Evolutionary conservation across 2,888 invertebrate genomes (phyloP).

Genomic region (Hirtodrosophila trivittata): DNA sequence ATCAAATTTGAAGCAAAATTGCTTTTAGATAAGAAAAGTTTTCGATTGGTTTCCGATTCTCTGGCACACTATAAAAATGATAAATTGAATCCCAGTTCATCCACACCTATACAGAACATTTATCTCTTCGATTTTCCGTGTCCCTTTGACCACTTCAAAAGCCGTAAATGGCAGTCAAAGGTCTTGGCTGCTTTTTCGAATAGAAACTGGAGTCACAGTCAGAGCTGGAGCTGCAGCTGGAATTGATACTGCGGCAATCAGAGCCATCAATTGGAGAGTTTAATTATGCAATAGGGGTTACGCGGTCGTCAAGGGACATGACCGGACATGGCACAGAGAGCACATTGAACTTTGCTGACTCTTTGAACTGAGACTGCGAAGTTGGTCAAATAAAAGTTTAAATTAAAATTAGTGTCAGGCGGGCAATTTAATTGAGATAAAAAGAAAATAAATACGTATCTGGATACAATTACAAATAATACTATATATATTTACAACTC

Average conservation of each 20-base stretch:
- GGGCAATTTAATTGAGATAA: slow-evolving; percentile 24
- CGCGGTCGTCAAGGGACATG: slow-evolving; percentile 48
- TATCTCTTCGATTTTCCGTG: too few relatives aligned
- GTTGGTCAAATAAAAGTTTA: slow-evolving; percentile 33
- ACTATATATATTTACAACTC: not conserved
- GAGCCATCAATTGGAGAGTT: slow-evolving; percentile 30
- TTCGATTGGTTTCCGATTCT: too few relatives aligned
- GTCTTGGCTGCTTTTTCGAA: slow-evolving; percentile 14
- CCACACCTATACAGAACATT: too few relatives aligned
- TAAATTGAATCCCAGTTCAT: too few relatives aligned
- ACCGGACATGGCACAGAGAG: slow-evolving; percentile 19
- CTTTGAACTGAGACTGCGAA: slow-evolving; percentile 7
- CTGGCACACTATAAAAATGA: too few relatives aligned
- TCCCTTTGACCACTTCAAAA: too few relatives aligned
- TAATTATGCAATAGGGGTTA: slow-evolving; percentile 66
- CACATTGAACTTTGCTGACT: slow-evolving; percentile 65
- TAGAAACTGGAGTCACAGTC: slow-evolving; percentile 6
- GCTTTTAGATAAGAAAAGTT: too few relatives aligned
- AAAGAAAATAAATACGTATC: slow-evolving; percentile 29
- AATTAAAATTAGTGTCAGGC: slow-evolving; percentile 14
- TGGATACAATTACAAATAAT: slow-evolving; percentile 21
- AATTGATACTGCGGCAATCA: slow-evolving; percentile 39
- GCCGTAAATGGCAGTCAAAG: slow-evolving; percentile 11
- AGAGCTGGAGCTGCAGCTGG: slow-evolving; percentile 2
- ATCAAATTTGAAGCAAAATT: too few relatives aligned